Percentiles rank a stretch among this genome's conserved stretches.
Evolutionary conservation across 1,140 invertebrate genomes (phyloP).

Genomic region (Zophobas morio): DNA sequence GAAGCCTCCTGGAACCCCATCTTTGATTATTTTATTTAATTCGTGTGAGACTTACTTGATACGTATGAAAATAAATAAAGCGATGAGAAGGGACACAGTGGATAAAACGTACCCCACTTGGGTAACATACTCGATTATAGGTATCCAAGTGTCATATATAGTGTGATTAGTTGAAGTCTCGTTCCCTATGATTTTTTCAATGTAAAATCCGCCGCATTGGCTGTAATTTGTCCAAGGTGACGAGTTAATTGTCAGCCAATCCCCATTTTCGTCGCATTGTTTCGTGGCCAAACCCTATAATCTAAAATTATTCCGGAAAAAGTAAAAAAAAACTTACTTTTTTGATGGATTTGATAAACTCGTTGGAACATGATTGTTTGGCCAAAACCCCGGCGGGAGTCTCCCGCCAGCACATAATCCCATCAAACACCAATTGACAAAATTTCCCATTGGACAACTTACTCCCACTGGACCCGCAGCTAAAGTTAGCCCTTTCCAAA

Average conservation of each 20-base stretch:
- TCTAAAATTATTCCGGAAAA: slow-evolving; percentile 43
- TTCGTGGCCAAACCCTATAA: slow-evolving; percentile 71
- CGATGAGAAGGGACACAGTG: slow-evolving; percentile 75
- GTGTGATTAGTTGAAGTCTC: slow-evolving; percentile 35
- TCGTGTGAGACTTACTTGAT: slow-evolving; percentile 75
- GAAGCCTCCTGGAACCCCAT: slow-evolving; percentile 71
- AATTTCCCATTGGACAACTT: slow-evolving; percentile 23
- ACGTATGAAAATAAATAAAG: slow-evolving; percentile 76
- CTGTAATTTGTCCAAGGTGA: slow-evolving; percentile 76
- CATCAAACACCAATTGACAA: slow-evolving; percentile 69
- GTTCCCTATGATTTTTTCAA: slow-evolving; percentile 44
- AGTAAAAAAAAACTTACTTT: slow-evolving; percentile 62
- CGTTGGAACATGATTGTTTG: slow-evolving; percentile 69
- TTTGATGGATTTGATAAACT: slow-evolving; percentile 69
- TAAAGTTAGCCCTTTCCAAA: slow-evolving; percentile 8
- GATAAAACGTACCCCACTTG: slow-evolving; percentile 81
- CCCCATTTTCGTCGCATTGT: slow-evolving; percentile 71
- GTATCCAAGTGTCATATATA: slow-evolving; percentile 72
- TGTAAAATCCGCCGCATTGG: slow-evolving; percentile 66
- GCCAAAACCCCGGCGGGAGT: slow-evolving; percentile 68
- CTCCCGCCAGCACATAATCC: slow-evolving; percentile 72
- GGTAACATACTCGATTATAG: slow-evolving; percentile 75
- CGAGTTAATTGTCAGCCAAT: slow-evolving; percentile 70
- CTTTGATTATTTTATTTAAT: slow-evolving; percentile 28
- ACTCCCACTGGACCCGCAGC: background rate